A percentile compares a stretch with the other conserved stretches of the same genome.
phyloP scores from a whole-genome alignment of 2,888 invertebrate species.

The Perizoma affinitatum region DNA sequence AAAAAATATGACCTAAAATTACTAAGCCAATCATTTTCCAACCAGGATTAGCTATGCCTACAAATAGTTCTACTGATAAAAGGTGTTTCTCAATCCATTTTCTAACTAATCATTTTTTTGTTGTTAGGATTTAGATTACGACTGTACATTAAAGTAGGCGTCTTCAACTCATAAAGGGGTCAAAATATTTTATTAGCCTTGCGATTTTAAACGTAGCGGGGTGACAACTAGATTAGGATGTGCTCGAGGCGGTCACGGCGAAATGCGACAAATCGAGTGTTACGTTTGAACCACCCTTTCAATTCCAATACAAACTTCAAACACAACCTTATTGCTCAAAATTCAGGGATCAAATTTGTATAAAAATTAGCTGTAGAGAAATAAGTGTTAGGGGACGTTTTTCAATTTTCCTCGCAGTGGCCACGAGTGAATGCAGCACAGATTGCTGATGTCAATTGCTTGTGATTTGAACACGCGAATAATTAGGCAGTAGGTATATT shows the following conservation, averaged over 20 bases:
- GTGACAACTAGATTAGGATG: constrained; percentile 78
- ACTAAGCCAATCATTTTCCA: no score
- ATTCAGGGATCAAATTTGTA: constrained; percentile 36
- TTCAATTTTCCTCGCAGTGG: constrained; percentile 55
- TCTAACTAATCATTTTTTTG: no score
- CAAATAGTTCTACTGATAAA: no score
- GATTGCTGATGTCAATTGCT: constrained; percentile 53
- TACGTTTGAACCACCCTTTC: constrained; percentile 45
- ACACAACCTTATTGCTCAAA: constrained; percentile 8
- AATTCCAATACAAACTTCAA: constrained; percentile 10
- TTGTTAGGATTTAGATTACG: constrained; percentile 16
- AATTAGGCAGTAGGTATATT: constrained; percentile 24
- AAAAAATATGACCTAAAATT: no score
- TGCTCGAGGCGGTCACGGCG: constrained; percentile 51
- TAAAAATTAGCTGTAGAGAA: constrained; percentile 31
- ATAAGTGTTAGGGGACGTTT: constrained; percentile 37
- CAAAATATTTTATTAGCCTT: constrained; percentile 84
- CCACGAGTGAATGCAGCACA: constrained; percentile 52
- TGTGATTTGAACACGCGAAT: constrained; percentile 34
- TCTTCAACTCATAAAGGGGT: constrained; percentile 82
- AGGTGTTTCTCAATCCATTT: no score
- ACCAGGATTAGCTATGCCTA: no score
- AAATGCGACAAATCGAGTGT: constrained; percentile 60
- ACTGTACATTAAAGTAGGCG: constrained; percentile 75
- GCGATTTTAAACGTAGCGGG: constrained; percentile 80